Base-by-base conservation (phyloP, 1,140 invertebrate species). In the Bombus vancouverensis region DNA sequence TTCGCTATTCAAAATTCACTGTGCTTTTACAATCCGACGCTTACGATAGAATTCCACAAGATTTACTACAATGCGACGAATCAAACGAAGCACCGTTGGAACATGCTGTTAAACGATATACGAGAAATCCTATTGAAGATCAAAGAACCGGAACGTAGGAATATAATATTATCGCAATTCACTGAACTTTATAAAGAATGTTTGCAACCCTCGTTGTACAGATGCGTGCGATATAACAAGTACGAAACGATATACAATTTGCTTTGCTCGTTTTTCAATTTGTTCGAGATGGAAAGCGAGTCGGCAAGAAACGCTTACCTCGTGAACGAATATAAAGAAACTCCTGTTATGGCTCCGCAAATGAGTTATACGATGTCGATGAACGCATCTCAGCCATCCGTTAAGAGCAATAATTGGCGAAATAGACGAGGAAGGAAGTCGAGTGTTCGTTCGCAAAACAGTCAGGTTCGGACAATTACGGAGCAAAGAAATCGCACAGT, bases 1-100 rank as follows among this genome's bases (percentile, higher is more conserved):
- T 94, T 94, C 32, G 0, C 10, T 0, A 32, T 71, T 0, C 90
- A 90, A 39, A 95, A 94, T 89, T 90, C 91, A 0, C 22, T 37
- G 13, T 88, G 92, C 32, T 90, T 82, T 37, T 94, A 94, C 78
- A 78, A 92, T 73, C 86, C 90, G 0, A 72, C 53, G 9, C 5
- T 89, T 0, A 44, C 94, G 3, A 82, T 82, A 1, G 88, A 93
- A 39, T 88, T 95, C 8, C 91, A 90, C 9, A 66, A 32, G 13
- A 84, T 95, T 34, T 92, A 93, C 57, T 22, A 84, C 6, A 34
- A 32, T 2, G 68, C 88, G 4, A 79, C 44, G 12, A 47, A 79
- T 28, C 53, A 80, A 15, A 70, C 47, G 1, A 25, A 73, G 0
- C 22, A 47, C 1, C 15, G 79, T 8, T 95, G 94, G 94, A 90